Base-by-base conservation (phyloP, 2,113 vertebrate species). In the Cebidichthys violaceus region DNA sequence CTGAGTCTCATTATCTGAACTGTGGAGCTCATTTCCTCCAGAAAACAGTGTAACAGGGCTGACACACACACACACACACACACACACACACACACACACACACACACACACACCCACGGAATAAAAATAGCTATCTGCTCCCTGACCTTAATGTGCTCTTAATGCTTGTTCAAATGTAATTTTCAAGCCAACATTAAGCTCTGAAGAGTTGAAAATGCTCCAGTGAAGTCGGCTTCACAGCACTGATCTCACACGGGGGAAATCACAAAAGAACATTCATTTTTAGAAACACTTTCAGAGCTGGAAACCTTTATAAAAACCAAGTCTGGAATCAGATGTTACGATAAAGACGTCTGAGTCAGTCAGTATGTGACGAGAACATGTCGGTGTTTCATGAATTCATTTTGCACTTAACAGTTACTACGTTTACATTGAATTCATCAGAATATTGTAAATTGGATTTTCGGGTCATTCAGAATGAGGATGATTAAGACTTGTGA, bases 1-100 rank as follows among this genome's bases (percentile, higher is more conserved):
- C 84, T 86, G 84, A 4, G 75, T 39, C 70, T 86, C 79, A 83
- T 79, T 86, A 86, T 77, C 78, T 39, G 35, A 77, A 64, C 64
- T 10, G 50, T 24, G 66, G 80, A 83, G 70, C 70, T 86, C 70
- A 83, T 86, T 86, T 83, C 70, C 76, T 83, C 66, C 65, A 1
- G 2, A 71, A 43, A 45, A 86, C 27, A 9, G 64, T 6, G 43
- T 70, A 71, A 86, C 79, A n/a, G 43, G n/a, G 24, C 45, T 47
- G 47, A 59, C 84, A 75, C 79, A 61, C 76, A 18, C 70, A 74
- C 57, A 70, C 50, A 35, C 43, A 77, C 6, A 22, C 55, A 11
- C 33, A 72, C 67, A 50, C 66, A 61, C 11, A 52, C 31, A 31
- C 75, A 57, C 45, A 73, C 14, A n/a, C 55, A 18, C 54, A 78